Evolutionary conservation across 1,140 invertebrate species (phyloP), one percentile per base, ranked within the genome.

Genomic region (Penaeus chinensis): DNA sequence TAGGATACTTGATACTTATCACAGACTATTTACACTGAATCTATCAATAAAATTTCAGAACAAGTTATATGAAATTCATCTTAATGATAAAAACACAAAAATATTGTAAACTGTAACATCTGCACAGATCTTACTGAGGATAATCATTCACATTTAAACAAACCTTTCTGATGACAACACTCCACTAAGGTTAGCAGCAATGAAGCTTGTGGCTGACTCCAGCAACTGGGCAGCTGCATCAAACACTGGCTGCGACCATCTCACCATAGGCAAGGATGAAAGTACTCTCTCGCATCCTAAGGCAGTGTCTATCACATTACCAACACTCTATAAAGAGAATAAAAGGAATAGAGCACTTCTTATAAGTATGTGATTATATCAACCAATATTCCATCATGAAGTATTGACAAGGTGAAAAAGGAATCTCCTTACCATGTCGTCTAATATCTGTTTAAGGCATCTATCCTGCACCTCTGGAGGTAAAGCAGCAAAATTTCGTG

Each of bases 201-300:
- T 92, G 90, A 93, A 95, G 90, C 94, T 93, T 89, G 95, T 93
- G 61, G 94, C 94, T 0, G 94, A 93, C 87, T 96, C 95, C 20
- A 95, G 91, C 4, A 96, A 93, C 91, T 95, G 95, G 5, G 94
- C 93, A 13, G 94, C 94, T 82, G 96, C 92, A 89, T 94, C 93
- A 89, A 94, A 94, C 54, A 96, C 94, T 24, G 95, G 94, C 81
- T 95, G 95, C 13, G 95, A 95, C 95, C 95, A 96, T 79, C 95
- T 93, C 22, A 95, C 94, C 89, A 94, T 94, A 10, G 95, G 95
- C 47, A 96, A 91, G 32, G 94, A 94, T 27, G 94, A 94, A 62
- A 96, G 91, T 1, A 96, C 91, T 90, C 95, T 94, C 90, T 96
- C 95, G 91, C 95, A 96, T 82, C 94, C 94, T 91, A 95, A 93